Evolutionary conservation across 2,888 invertebrate genomes (phyloP), one percentile per base, ranked within the genome.

Genomic region (Thymelicus lineola): DNA sequence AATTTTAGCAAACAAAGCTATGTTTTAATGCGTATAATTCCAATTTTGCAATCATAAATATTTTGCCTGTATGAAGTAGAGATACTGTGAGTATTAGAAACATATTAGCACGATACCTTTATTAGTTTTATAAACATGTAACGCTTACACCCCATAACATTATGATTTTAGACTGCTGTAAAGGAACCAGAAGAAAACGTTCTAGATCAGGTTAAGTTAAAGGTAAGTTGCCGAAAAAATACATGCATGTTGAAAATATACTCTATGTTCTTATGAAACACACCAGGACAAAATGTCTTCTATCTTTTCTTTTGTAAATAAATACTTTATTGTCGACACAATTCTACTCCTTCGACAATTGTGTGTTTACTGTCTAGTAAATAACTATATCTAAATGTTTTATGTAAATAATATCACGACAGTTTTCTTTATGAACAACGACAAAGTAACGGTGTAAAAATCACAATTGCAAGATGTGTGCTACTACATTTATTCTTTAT

Each of bases 141-240:
- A 82, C 77, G 90, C 90, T 91, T 90, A 85, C 78, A 76, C 76
- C 76, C 79, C 72, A 75, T 81, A 84, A 86, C 87, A 84, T 88
- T 86, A 68, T 88, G 77, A 84, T 91, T 93, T 84, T 91, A 93
- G 93, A 87, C 85, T 72, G 85, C 82, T 77, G 80, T 91, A 77
- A 89, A 91, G 79, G 85, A 89, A 80, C 85, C 87, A 66, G 88
- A 90, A 83, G 78, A 78, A 70, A 80, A 78, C 69, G 83, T 88
- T 82, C 69, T 93, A 73, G 89, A 84, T 58, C 80, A 90, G 83
- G 80, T 93, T 62, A 93, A 93, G 82, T 81, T 93, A 2, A 93
- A 93, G 92, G 93, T 93, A 89, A 91, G 91, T 83, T 78, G 42
- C 14, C 28, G 12, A 42, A 12, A 70, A 69, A 62, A 65, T 42